Base-by-base conservation (phyloP, 2,888 invertebrate species). In the Antheraea assamensis region DNA sequence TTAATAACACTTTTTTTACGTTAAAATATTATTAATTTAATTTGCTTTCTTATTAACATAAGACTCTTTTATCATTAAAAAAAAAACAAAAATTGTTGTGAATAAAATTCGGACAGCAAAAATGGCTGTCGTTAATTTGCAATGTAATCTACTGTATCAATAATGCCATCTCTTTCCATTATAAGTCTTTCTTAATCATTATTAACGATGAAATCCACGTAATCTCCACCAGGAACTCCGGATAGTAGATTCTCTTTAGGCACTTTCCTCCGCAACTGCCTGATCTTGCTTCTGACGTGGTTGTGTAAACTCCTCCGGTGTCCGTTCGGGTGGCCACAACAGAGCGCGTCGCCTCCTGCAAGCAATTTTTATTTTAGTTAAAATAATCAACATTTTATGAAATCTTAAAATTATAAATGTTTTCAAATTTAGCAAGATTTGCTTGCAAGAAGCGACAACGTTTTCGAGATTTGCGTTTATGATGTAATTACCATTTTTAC, bases 261-360 rank as follows among this genome's bases (percentile, higher is more conserved):
- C 7, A 90, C 74, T 76, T 86, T 88, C 77, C 79, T 87, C 78
- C 85, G 87, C 82, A 93, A 75, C 58, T 82, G 81, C 10, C 85
- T 79, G 58, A 94, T 84, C 80, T 90, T 91, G 78, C 80, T 88
- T 75, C 87, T 82, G 10, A 94, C 84, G 61, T 82, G 82, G 73
- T 86, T 87, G 78, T 93, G 93, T 0, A 94, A 82, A 72, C 82
- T 87, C 74, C 91, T 81, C 61, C 93, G 90, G 72, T 93, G 94
- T 3, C 93, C 94, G 72, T 90, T 81, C 0, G 88, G 89, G 70
- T 88, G 88, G 66, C 74, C 80, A 80, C 87, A 88, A 85, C 87
- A 88, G 76, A 87, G 81, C 78, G 88, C 80, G 84, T 91, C 94
- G 84, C 93, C 94, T 87, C 92, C 93, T 94, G 93, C 92, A 94